These are phyloP conservation scores for Peromyscus attwateri DNA, from an alignment of 2,797 vertebrate genomes.

Conservation along the genomic window DNA sequence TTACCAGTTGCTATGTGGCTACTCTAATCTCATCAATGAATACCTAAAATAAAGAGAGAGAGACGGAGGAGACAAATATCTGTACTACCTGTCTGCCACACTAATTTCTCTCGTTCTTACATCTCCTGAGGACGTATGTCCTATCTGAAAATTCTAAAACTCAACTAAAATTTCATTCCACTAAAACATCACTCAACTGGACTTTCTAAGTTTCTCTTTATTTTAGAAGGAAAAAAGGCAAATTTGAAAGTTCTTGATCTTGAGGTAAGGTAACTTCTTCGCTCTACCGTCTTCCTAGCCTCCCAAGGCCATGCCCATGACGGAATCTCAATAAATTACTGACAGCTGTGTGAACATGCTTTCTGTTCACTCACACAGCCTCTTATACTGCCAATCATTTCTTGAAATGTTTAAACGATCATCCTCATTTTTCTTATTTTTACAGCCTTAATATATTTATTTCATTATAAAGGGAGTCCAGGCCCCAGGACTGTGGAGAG, in stretches of 20 bases:
- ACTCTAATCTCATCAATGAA: not conserved
- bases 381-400: constrained; percentile 1
- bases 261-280: not conserved
- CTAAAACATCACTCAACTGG: not conserved
- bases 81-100: not conserved
- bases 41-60: not conserved
- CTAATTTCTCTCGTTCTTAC: not conserved
- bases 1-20: not conserved
- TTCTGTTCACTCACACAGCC: not conserved
- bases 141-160: constrained; percentile 52
- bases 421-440: constrained; percentile 61
- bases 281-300: not conserved
- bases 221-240: constrained; percentile 26
- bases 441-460: constrained; percentile 62
- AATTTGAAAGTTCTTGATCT: constrained; percentile 37
- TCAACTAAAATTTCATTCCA: not conserved
- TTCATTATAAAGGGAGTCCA: constrained; percentile 58
- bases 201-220: not conserved
- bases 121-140: not conserved
- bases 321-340: not conserved
- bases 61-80: not conserved
- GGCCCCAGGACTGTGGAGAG: not conserved
- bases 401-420: constrained; percentile 50
- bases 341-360: not conserved
- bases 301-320: not conserved